Evolutionary conservation across 2,113 vertebrate species (phyloP).

Genomic region (Pelodiscus sinensis): DNA sequence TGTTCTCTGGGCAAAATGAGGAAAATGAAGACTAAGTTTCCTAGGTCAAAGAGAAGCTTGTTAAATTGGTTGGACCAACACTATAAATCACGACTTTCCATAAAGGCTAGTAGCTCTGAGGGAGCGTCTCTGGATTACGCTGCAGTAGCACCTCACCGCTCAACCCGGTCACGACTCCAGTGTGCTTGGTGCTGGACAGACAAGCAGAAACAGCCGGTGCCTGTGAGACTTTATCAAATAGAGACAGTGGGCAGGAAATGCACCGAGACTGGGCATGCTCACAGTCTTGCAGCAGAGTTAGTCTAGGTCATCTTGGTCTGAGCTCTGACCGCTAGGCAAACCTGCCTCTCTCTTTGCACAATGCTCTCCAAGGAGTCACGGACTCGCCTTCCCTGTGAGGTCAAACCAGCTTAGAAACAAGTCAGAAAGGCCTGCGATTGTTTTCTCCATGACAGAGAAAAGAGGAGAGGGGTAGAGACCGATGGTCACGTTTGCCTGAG

Average conservation of each 20-base stretch:
- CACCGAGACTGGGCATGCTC: neutral
- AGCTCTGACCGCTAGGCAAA: neutral
- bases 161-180: rapidly evolving
- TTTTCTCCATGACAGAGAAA: neutral
- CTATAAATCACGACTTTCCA: neutral
- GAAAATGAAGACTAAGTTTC: slow-evolving; percentile 69
- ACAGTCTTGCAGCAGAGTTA: neutral
- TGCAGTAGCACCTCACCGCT: neutral
- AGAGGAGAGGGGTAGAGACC: neutral
- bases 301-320: neutral
- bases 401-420: neutral
- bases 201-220: neutral
- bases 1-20: slow-evolving; percentile 61
- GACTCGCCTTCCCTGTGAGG: no score
- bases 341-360: neutral
- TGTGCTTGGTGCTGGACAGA: rapidly evolving
- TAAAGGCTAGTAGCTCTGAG: neutral
- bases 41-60: slow-evolving; percentile 65
- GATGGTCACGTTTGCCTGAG: neutral
- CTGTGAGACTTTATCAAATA: neutral
- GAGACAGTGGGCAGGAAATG: neutral
- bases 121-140: rapidly evolving
- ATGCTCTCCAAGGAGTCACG: neutral
- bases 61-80: slow-evolving; percentile 31
- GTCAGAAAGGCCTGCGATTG: neutral